Conservation (phyloP, 2,113 vertebrate species). For the Megaceryle torquata region DNA sequence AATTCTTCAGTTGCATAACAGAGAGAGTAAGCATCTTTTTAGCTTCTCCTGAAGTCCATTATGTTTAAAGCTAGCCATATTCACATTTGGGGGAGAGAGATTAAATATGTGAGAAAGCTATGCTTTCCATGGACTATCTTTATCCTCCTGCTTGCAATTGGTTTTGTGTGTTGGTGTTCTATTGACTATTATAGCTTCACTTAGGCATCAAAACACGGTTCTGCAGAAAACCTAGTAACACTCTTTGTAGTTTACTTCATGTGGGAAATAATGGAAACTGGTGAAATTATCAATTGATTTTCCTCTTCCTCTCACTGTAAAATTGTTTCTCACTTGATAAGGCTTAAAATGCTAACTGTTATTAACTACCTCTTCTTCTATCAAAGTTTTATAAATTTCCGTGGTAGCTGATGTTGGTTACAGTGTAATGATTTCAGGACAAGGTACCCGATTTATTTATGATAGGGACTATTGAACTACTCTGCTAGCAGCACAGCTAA, state of each 20-base stretch:
- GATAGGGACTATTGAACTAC: slow-evolving; percentile 38
- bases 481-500: slow-evolving; percentile 55
- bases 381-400: slow-evolving; percentile 64
- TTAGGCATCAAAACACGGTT: slow-evolving; percentile 13
- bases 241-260: not conserved
- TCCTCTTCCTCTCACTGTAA: slow-evolving; percentile 17
- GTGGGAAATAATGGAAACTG: slow-evolving; percentile 40
- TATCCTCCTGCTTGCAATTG: slow-evolving; percentile 11
- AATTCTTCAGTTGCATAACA: not conserved
- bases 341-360: slow-evolving; percentile 41
- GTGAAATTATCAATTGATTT: slow-evolving; percentile 31
- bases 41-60: slow-evolving; percentile 21
- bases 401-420: slow-evolving; percentile 67
- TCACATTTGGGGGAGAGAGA: slow-evolving; percentile 43
- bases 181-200: slow-evolving; percentile 36
- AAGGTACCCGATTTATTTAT: slow-evolving; percentile 70
- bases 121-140: slow-evolving; percentile 26
- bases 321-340: slow-evolving; percentile 60
- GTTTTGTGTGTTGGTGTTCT: slow-evolving; percentile 40
- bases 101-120: slow-evolving; percentile 16
- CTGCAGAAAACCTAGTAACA: slow-evolving; percentile 4
- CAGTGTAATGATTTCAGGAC: slow-evolving; percentile 57
- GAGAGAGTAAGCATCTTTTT: slow-evolving; percentile 17
- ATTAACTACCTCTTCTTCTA: slow-evolving; percentile 51
- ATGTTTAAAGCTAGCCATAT: slow-evolving; percentile 20